Evolutionary conservation across 1,140 invertebrate genomes (phyloP).

Genomic region (Caenorhabditis brenneri): DNA sequence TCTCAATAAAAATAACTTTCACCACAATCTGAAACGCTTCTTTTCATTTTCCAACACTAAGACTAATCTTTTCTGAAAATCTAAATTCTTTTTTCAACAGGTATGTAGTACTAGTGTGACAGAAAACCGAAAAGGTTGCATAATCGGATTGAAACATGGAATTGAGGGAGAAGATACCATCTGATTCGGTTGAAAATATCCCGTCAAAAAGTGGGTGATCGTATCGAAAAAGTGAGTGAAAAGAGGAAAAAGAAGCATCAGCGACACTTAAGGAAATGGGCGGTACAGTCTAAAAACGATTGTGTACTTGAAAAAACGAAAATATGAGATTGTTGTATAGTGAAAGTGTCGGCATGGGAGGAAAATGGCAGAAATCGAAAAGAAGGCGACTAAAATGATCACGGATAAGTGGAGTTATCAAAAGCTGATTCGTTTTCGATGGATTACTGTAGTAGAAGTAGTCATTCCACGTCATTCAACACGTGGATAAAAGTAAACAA

Average conservation of each 20-base stretch:
- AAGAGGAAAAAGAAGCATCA: not conserved
- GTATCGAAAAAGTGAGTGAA: not conserved
- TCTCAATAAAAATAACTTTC: not conserved
- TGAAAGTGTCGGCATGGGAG: not conserved
- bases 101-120: not conserved
- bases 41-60: too few relatives aligned
- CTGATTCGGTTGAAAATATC: not conserved
- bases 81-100: not conserved
- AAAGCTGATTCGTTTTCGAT: not conserved
- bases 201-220: slow-evolving; percentile 3
- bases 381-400: not conserved
- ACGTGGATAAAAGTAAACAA: not conserved
- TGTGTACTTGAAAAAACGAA: slow-evolving; percentile 38
- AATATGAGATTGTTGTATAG: slow-evolving; percentile 31
- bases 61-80: slow-evolving; percentile 1
- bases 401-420: slow-evolving; percentile 17
- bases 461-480: not conserved
- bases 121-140: not conserved
- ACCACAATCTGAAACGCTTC: not conserved
- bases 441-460: not conserved
- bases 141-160: slow-evolving; percentile 37
- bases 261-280: slow-evolving; percentile 14
- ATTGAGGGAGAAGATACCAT: slow-evolving; percentile 35
- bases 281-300: slow-evolving; percentile 35
- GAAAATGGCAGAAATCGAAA: not conserved